Conservation (phyloP, 2,888 invertebrate species). For the Mycogona germanica region DNA sequence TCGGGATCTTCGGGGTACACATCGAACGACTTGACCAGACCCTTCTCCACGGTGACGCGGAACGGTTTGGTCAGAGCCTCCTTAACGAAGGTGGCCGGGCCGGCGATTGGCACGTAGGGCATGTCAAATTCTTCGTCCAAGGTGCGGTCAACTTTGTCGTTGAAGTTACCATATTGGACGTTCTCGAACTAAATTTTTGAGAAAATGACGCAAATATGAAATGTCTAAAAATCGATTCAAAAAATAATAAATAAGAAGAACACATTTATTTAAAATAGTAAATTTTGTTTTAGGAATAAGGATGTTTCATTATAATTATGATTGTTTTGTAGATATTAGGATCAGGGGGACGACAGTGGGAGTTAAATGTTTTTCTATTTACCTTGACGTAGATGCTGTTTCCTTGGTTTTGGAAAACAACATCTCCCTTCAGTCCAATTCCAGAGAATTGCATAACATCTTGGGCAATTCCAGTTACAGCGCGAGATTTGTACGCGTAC, state of each 20-base stretch:
- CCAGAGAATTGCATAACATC: constrained; percentile 15
- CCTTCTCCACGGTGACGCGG: constrained; percentile 13
- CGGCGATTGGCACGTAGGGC: not conserved
- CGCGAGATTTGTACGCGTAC: constrained; percentile 13
- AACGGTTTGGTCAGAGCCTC: constrained; percentile 14
- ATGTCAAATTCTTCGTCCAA: constrained; percentile 12
- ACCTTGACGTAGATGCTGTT: constrained; percentile 16
- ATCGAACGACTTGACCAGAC: constrained; percentile 15
- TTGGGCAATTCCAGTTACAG: constrained; percentile 13
- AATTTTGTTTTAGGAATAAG: not conserved
- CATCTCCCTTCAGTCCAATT: constrained; percentile 13
- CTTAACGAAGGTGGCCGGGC: not conserved
- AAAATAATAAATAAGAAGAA: not conserved
- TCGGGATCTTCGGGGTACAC: constrained; percentile 11
- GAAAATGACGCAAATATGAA: no score
- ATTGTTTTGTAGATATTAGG: not conserved
- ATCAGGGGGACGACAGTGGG: no score
- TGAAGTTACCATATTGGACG: constrained; percentile 12
- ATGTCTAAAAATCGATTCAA: not conserved
- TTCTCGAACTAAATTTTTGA: constrained; percentile 17
- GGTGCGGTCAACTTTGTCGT: constrained; percentile 2
- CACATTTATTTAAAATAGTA: not conserved
- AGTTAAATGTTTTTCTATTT: no score
- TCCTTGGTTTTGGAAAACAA: constrained; percentile 15
- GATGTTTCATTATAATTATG: not conserved